Percentiles rank a stretch among this genome's conserved stretches.
phyloP scores from a whole-genome alignment of 2,888 invertebrate species.

The Rhagophthalmus giganteus region DNA sequence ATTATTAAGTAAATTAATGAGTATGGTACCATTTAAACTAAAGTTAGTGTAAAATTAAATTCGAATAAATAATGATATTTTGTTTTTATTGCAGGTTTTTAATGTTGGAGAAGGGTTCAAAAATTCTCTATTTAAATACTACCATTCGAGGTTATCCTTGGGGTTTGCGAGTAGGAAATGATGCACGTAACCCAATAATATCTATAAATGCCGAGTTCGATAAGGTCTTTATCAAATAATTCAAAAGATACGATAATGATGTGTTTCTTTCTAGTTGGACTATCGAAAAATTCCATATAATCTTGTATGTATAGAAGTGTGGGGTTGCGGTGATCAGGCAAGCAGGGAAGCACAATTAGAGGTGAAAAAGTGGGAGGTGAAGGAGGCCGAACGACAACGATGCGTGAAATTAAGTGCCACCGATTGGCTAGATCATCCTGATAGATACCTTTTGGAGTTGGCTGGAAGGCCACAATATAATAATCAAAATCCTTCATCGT shows the following conservation, averaged over 20 bases:
- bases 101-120: conserved; percentile 66
- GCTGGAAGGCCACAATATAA: conserved; percentile 83
- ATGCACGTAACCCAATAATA: conserved; percentile 76
- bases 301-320: conserved; percentile 70
- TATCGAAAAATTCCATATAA: conserved; percentile 69
- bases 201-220: conserved; percentile 76
- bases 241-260: neutral
- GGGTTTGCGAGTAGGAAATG: conserved; percentile 79
- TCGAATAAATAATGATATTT: neutral
- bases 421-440: conserved; percentile 96
- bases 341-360: conserved; percentile 82
- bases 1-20: neutral
- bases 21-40: too few species aligned
- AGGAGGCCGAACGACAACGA: conserved; percentile 83
- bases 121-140: conserved; percentile 83
- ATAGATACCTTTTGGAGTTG: conserved; percentile 85
- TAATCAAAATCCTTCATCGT: conserved; percentile 58
- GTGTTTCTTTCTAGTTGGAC: conserved; percentile 54
- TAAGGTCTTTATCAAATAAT: conserved; percentile 52
- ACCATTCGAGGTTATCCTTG: conserved; percentile 81
- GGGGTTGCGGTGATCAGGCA: conserved; percentile 84
- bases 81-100: conserved; percentile 10
- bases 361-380: conserved; percentile 86
- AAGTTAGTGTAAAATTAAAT: too few species aligned
- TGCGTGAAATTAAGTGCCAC: conserved; percentile 84